Conservation (phyloP, 2,888 invertebrate species). For the Aspidiotus destructor region DNA sequence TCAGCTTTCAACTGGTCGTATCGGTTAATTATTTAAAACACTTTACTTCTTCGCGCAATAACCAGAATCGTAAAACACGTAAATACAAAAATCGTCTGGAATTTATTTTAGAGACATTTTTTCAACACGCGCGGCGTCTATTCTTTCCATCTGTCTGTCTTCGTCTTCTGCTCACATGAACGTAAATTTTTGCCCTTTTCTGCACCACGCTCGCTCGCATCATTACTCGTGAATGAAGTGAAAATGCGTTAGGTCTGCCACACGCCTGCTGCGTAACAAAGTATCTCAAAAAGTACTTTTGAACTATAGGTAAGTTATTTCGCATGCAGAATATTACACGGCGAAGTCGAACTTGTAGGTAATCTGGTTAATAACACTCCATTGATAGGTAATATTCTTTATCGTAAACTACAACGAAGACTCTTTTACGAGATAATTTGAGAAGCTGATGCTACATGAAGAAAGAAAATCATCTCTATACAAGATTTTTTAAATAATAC, state of each 20-base stretch:
- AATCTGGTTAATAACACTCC: no score
- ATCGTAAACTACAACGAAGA: constrained; percentile 14
- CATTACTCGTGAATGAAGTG: no score
- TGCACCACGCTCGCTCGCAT: no score
- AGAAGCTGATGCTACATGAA: constrained; percentile 1
- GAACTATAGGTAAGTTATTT: neutral
- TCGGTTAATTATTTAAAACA: constrained; percentile 21
- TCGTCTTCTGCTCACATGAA: neutral
- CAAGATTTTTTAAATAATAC: no score
- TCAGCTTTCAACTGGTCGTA: constrained; percentile 5
- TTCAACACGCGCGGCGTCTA: constrained; percentile 4
- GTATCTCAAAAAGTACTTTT: constrained; percentile 3
- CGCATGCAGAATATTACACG: no score
- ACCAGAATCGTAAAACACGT: no score
- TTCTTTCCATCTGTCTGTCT: neutral
- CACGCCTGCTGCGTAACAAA: constrained; percentile 12
- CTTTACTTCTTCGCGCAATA: constrained; percentile 9
- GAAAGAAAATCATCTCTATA: neutral
- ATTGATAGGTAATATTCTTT: neutral
- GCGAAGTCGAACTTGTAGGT: no score
- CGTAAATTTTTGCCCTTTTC: constrained; percentile 13
- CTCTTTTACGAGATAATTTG: constrained; percentile 17
- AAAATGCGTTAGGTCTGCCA: no score
- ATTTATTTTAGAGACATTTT: constrained; percentile 20
- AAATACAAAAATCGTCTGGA: constrained; percentile 15